phyloP scores from a whole-genome alignment of 2,113 vertebrate species.

The Trinectes maculatus region DNA sequence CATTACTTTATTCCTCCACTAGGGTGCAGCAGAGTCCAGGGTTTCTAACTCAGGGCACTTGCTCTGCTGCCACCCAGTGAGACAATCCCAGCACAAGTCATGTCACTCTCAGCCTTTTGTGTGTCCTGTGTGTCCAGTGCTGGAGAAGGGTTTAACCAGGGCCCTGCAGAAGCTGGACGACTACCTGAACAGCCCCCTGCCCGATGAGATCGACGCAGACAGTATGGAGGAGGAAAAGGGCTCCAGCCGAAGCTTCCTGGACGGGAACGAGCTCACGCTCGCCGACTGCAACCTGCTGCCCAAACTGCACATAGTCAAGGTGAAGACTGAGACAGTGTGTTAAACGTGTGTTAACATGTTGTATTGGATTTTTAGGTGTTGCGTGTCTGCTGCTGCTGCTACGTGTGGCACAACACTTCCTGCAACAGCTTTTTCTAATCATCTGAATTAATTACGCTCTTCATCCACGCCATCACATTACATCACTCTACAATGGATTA shows the following conservation, averaged over 20 bases:
- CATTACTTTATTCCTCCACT: constrained; percentile 46
- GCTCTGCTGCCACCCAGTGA: constrained; percentile 69
- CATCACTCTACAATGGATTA: no score
- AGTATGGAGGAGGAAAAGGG: constrained; percentile 86
- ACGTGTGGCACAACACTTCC: no score
- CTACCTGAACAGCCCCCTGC: constrained; percentile 88
- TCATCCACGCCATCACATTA: no score
- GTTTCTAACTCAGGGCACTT: background rate
- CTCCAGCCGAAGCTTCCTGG: constrained; percentile 91
- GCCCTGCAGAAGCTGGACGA: constrained; percentile 92
- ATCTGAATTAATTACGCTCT: no score
- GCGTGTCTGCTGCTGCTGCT: no score
- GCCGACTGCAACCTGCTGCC: constrained; percentile 98
- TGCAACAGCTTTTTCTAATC: no score
- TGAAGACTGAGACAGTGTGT: constrained; percentile 71
- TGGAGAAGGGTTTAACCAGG: constrained; percentile 89
- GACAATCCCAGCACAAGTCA: background rate
- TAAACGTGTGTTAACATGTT: no score
- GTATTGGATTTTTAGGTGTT: no score
- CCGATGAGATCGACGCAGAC: constrained; percentile 91
- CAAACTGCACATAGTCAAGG: constrained; percentile 98
- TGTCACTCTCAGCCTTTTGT: background rate
- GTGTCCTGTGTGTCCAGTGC: constrained; percentile 72
- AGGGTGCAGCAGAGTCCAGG: constrained; percentile 66
- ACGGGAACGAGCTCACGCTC: constrained; percentile 92